A percentile compares a stretch with the other conserved stretches of the same genome.
These are phyloP conservation scores for Momotus momota DNA, from an alignment of 2,797 vertebrate genomes.

Conservation along the genomic window DNA sequence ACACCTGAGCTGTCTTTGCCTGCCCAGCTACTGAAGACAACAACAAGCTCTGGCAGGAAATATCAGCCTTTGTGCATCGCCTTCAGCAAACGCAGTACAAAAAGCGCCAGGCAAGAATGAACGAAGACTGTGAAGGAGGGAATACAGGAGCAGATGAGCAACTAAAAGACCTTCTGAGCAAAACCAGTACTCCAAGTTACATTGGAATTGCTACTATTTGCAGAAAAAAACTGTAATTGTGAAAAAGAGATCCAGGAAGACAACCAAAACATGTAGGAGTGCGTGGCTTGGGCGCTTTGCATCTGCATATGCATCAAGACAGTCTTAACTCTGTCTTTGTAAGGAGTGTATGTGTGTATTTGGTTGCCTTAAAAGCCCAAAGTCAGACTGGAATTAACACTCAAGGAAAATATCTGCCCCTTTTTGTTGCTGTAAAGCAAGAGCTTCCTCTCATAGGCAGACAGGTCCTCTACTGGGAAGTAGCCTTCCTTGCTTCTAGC, in stretches of 20 bases:
- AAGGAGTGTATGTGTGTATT: not conserved
- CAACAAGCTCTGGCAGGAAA: conserved; percentile 71
- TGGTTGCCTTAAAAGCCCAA: not conserved
- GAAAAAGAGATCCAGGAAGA: not conserved
- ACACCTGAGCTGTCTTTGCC: conserved; percentile 61
- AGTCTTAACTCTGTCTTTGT: not conserved
- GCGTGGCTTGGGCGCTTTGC: not conserved
- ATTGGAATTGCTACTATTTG: not conserved
- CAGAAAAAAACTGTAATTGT: not conserved
- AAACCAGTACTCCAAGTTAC: not conserved
- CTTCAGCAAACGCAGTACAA: not conserved
- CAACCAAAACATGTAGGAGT: not conserved
- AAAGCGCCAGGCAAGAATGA: not conserved
- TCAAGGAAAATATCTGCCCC: not conserved
- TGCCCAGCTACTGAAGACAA: conserved; percentile 54
- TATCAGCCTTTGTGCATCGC: conserved; percentile 2
- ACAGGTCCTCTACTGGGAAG: not conserved
- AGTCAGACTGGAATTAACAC: not conserved
- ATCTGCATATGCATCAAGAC: not conserved
- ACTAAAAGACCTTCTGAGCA: not conserved
- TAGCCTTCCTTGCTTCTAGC: not conserved
- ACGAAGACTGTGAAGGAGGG: not conserved
- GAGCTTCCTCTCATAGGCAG: not conserved
- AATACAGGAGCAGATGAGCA: not conserved
- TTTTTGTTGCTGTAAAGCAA: not conserved